Conservation (phyloP, 2,888 invertebrate species). For the Notodonta ziczac region DNA sequence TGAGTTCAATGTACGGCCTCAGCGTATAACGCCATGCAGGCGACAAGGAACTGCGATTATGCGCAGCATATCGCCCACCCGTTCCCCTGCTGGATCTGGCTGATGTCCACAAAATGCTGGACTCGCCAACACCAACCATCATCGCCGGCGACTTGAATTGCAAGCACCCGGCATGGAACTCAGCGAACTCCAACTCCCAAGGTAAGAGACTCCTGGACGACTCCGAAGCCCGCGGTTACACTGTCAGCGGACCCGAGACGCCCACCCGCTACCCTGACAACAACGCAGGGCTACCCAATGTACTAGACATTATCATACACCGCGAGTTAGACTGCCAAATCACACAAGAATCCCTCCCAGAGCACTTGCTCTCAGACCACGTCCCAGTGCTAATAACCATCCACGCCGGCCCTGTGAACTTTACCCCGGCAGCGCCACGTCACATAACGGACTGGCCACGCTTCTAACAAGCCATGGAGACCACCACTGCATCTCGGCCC, state of each 20-base stretch:
- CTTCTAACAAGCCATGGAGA: background rate
- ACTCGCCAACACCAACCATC: too few relatives aligned
- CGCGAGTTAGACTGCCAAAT: too few relatives aligned
- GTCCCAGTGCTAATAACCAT: background rate
- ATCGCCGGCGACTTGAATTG: background rate
- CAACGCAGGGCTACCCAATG: too few relatives aligned
- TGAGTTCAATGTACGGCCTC: background rate
- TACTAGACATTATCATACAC: too few relatives aligned
- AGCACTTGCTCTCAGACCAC: background rate
- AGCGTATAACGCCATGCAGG: background rate
- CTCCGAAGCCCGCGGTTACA: background rate
- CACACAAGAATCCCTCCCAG: too few relatives aligned
- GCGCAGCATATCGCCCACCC: background rate
- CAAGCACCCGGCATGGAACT: too few relatives aligned
- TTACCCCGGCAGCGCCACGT: background rate
- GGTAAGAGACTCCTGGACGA: background rate
- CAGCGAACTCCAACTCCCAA: too few relatives aligned
- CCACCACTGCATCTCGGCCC: too few relatives aligned
- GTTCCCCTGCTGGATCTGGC: background rate
- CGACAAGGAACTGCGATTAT: background rate
- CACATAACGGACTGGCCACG: background rate
- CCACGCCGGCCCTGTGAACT: background rate
- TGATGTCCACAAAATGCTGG: background rate
- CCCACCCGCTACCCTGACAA: background rate
- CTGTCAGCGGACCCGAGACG: background rate